These are phyloP conservation scores for Epinephelus coioides DNA, from an alignment of 2,797 vertebrate genomes.

Conservation along the genomic window DNA sequence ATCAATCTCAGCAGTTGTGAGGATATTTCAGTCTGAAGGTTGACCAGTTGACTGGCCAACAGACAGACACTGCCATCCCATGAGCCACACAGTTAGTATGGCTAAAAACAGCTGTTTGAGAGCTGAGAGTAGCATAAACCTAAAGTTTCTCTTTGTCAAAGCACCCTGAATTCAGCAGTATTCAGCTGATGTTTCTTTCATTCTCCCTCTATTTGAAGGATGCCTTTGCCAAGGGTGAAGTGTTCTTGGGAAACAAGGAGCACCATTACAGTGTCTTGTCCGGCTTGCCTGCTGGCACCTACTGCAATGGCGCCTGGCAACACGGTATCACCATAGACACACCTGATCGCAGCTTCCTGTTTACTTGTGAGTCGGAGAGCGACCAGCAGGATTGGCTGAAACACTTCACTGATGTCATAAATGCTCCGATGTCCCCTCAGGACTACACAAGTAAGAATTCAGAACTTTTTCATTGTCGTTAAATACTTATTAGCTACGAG, in stretches of 20 bases:
- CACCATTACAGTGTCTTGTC: conserved; percentile 85
- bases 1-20: background rate
- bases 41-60: too few species aligned
- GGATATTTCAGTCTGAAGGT: background rate
- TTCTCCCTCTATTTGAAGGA: conserved; percentile 80
- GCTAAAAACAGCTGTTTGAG: background rate
- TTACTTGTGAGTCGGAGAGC: conserved; percentile 90
- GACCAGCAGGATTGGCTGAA: conserved; percentile 91
- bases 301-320: conserved; percentile 89
- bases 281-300: conserved; percentile 84
- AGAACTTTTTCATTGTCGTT: background rate
- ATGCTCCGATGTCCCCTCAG: conserved; percentile 90
- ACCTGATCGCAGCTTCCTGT: conserved; percentile 91
- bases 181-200: background rate
- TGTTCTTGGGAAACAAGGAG: conserved; percentile 90
- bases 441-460: conserved; percentile 89
- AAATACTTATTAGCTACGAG: background rate
- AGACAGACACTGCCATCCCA: too few species aligned
- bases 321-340: conserved; percentile 91
- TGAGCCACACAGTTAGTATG: background rate
- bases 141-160: background rate
- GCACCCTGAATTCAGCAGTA: background rate
- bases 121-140: background rate
- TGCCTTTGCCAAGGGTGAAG: conserved; percentile 93
- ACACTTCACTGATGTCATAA: conserved; percentile 85